Conservation (phyloP, 2,797 vertebrate genomes). For the Macroramphosus scolopax region DNA sequence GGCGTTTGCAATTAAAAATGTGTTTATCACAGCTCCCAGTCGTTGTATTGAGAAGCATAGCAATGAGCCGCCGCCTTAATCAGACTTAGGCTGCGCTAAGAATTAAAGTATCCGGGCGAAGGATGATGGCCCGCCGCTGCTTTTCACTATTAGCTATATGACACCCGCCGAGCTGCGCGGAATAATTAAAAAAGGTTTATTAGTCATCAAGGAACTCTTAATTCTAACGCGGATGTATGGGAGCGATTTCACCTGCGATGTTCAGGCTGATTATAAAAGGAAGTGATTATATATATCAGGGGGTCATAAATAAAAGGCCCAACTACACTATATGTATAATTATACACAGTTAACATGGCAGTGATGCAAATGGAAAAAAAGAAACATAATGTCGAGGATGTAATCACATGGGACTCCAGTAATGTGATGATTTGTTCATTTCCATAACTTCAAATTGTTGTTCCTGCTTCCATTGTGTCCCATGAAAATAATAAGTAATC, state of each 20-base stretch:
- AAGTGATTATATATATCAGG: background rate
- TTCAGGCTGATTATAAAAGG: constrained; percentile 10
- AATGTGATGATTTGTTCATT: no score
- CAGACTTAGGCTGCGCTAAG: constrained; percentile 37
- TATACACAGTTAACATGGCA: constrained; percentile 8
- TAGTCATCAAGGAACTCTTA: constrained; percentile 26
- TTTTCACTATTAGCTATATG: constrained; percentile 41
- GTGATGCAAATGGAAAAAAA: constrained; percentile 3
- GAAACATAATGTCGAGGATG: constrained; percentile 9
- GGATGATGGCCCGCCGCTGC: constrained; percentile 49
- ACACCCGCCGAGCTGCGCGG: constrained; percentile 19
- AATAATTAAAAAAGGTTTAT: constrained; percentile 43
- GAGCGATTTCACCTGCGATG: constrained; percentile 12
- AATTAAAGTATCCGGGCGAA: constrained; percentile 52
- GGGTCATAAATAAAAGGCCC: constrained; percentile 1
- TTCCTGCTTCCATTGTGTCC: no score
- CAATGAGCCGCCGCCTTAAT: constrained; percentile 63
- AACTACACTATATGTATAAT: no score
- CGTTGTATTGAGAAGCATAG: constrained; percentile 59
- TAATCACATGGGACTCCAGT: no score
- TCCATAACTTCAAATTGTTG: no score
- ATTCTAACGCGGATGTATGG: constrained; percentile 11
- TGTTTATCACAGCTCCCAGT: constrained; percentile 66
- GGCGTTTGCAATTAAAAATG: constrained; percentile 71
- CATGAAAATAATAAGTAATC: no score